Base-by-base conservation (phyloP, 2,888 invertebrate genomes). In the Stenodera caucasica region DNA sequence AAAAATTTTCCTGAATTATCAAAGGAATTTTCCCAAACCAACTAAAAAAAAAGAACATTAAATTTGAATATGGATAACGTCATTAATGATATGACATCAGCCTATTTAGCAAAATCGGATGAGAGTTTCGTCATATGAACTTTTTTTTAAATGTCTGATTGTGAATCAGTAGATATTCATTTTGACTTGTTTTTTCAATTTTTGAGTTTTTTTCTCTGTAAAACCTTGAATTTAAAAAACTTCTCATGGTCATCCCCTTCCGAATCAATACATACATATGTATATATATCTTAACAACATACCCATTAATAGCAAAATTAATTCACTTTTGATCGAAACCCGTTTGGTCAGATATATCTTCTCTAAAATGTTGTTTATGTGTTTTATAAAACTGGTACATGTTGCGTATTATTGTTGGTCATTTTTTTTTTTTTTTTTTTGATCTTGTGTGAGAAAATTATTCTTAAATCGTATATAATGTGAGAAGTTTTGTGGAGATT, bases 181-280 rank as follows among this genome's bases (percentile, higher is more conserved):
- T 35, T 35, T 12, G 35, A 7, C 15, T n/a, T 37, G 15, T 37
- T 37, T 37, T 14, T 7, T 7, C 15, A 15, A 7, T 37, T 18
- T 40, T 32, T 8, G n/a, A n/a, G n/a, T n/a, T n/a, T 7, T 32
- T 32, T 32, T 32, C 2, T 32, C 32, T 11, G 2, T 11, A 15
- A 12, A 45, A 21, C 45, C 45, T 45, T 45, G 45, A 45, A 18
- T 12, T 21, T 45, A 7, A 53, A 55, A 63, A 63, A 59, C 50
- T 59, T 63, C 63, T 63, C 63, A 63, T 63, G 63, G 63, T 63
- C 63, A 56, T 32, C 63, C 59, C 57, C 57, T 45, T 11, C 21
- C 11, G 45, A 45, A 45, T 45, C n/a, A n/a, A n/a, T n/a, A n/a
- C n/a, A n/a, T n/a, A n/a, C n/a, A n/a, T n/a, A n/a, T n/a, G n/a